Percentiles rank a stretch among this genome's conserved stretches.
Evolutionary conservation across 2,888 invertebrate genomes (phyloP).

Genomic region (Helleia helle): DNA sequence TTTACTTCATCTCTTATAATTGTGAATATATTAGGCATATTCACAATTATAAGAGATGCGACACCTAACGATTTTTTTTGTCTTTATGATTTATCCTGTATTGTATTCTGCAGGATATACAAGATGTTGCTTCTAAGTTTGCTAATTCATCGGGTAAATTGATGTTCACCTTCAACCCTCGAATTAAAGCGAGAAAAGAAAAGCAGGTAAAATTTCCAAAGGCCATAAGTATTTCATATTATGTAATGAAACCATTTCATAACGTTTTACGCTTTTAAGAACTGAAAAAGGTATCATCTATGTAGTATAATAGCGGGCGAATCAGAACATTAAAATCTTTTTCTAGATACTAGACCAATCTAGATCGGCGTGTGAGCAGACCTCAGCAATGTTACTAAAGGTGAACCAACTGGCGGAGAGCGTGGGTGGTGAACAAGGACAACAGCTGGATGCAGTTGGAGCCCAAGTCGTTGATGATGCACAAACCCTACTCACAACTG

Average conservation of each 20-base stretch:
- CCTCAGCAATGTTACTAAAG: constrained; percentile 27
- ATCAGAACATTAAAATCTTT: not conserved
- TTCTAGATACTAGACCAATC: constrained; percentile 27
- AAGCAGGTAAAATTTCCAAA: constrained; percentile 21
- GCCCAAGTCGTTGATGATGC: constrained; percentile 30
- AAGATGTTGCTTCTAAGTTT: constrained; percentile 12
- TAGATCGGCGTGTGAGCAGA: constrained; percentile 26
- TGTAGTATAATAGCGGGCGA: too few species aligned
- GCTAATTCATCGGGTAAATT: constrained; percentile 18
- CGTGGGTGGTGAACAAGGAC: constrained; percentile 24
- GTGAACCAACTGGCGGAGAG: constrained; percentile 27
- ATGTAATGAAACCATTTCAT: too few species aligned
- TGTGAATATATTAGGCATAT: too few species aligned
- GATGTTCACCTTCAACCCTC: constrained; percentile 18
- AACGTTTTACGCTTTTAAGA: too few species aligned
- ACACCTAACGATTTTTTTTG: too few species aligned
- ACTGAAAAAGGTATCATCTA: too few species aligned
- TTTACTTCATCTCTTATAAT: too few species aligned
- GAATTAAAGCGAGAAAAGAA: constrained; percentile 17
- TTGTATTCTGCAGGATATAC: constrained; percentile 11
- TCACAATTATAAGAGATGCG: too few species aligned
- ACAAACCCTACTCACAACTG: constrained; percentile 30
- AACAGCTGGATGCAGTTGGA: constrained; percentile 24
- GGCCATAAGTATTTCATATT: too few species aligned
- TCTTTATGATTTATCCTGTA: too few species aligned